These are phyloP conservation scores for Syndactyla subalaris DNA, from an alignment of 2,797 vertebrate species.

Conservation along the genomic window DNA sequence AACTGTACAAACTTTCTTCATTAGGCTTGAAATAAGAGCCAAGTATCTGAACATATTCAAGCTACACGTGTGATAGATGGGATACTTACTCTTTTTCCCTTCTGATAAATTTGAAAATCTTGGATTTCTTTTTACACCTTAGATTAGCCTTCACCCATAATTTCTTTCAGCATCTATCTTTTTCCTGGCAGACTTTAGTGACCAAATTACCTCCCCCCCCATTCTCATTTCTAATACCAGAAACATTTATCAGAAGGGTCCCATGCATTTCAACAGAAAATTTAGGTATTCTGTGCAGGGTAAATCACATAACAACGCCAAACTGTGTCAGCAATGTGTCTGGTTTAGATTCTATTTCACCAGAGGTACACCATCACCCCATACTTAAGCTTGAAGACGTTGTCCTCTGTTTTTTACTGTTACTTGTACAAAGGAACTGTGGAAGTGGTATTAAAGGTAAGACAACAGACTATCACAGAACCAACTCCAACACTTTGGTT, in stretches of 20 bases:
- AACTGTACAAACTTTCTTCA: neutral
- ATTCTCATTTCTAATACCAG: neutral
- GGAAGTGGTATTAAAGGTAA: neutral
- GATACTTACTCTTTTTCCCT: neutral
- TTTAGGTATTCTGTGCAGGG: neutral
- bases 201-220: neutral
- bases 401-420: neutral
- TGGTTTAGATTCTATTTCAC: neutral
- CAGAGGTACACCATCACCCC: fast-evolving
- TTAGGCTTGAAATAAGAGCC: neutral
- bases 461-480: neutral
- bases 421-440: neutral
- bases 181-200: neutral
- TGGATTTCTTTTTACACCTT: neutral
- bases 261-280: neutral
- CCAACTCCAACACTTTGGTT: neutral
- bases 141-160: constrained; percentile 36
- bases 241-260: neutral
- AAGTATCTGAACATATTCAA: neutral
- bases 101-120: neutral
- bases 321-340: neutral
- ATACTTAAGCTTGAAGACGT: neutral
- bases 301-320: neutral
- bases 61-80: neutral
- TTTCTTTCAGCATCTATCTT: constrained; percentile 15